Conservation (phyloP, 2,888 invertebrate species). For the Ceramica pisi region DNA sequence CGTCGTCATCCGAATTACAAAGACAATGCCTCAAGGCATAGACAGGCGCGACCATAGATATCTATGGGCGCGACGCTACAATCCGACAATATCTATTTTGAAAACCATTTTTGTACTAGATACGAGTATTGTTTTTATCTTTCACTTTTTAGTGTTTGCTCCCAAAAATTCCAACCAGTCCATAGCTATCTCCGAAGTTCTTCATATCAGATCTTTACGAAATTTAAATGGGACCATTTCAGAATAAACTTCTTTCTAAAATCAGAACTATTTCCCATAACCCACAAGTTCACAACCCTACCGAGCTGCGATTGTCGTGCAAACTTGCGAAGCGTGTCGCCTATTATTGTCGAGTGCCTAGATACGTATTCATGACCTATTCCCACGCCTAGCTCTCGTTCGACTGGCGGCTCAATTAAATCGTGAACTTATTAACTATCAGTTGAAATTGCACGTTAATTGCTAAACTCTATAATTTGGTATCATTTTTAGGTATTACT, state of each 20-base stretch:
- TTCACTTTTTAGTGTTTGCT: no score
- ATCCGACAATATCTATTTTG: not conserved
- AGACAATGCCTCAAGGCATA: no score
- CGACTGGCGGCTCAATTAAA: slow-evolving; percentile 42
- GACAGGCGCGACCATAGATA: not conserved
- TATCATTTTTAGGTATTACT: not conserved
- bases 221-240: no score
- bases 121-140: no score
- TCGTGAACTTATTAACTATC: slow-evolving; percentile 28
- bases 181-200: no score
- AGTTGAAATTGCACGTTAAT: slow-evolving; percentile 24
- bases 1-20: no score
- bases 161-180: no score
- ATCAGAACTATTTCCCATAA: slow-evolving; percentile 4
- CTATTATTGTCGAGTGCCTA: slow-evolving; percentile 31
- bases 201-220: no score
- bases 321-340: slow-evolving; percentile 28
- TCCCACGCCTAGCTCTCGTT: slow-evolving; percentile 35
- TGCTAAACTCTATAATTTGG: not conserved
- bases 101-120: no score
- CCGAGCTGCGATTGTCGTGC: slow-evolving; percentile 38
- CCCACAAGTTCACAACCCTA: slow-evolving; percentile 23
- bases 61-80: not conserved
- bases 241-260: no score
- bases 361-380: slow-evolving; percentile 40